A percentile compares a stretch with the other conserved stretches of the same genome.
phyloP scores from a whole-genome alignment of 2,797 vertebrate species.

The Acropternis orthonyx region DNA sequence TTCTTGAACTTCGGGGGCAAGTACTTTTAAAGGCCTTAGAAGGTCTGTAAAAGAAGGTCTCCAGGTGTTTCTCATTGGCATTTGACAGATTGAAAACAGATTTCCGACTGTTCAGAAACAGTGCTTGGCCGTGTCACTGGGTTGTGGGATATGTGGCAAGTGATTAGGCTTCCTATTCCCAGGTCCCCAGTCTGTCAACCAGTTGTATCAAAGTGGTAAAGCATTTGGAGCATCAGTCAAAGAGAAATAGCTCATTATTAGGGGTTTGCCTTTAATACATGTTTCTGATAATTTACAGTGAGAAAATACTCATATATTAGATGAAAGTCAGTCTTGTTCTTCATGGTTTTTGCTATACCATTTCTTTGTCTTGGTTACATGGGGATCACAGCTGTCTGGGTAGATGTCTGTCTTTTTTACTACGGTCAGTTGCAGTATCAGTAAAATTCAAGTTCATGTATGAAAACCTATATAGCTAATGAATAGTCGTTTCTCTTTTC shows the following conservation, averaged over 20 bases:
- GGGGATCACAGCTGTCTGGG: background rate
- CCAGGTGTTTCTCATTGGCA: constrained; percentile 6
- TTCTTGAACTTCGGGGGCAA: background rate
- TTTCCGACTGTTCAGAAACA: background rate
- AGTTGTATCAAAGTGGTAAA: background rate
- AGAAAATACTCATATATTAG: background rate
- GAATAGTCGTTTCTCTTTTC: background rate
- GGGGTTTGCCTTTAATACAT: background rate
- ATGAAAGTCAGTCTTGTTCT: background rate
- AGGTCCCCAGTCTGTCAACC: background rate
- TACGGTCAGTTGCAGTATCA: accelerated
- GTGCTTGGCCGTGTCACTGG: background rate
- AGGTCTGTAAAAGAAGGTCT: background rate
- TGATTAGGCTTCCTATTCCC: background rate
- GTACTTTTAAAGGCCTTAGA: background rate
- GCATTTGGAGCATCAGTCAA: background rate
- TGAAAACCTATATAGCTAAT: background rate
- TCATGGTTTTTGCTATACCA: accelerated
- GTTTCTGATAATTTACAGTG: background rate
- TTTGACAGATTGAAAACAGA: constrained; percentile 31
- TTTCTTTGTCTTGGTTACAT: accelerated
- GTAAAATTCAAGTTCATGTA: background rate
- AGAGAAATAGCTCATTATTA: background rate
- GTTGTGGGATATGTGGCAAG: constrained; percentile 11
- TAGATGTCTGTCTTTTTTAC: background rate